Base-by-base conservation (phyloP, 2,888 invertebrate species). In the Spilosoma lubricipeda region DNA sequence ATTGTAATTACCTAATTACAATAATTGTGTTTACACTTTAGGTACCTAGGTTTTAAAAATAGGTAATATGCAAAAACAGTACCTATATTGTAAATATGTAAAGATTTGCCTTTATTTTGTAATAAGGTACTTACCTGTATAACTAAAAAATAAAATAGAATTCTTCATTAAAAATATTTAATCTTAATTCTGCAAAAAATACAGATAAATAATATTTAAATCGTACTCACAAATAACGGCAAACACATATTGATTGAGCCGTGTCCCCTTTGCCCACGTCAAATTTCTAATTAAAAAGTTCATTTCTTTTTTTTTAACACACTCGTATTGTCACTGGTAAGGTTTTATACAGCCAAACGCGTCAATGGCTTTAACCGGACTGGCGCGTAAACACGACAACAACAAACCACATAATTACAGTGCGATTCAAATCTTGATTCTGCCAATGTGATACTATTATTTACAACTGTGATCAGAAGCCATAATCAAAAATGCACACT, bases 171-270 rank as follows among this genome's bases (percentile, higher is more conserved):
- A 33, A 33, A 48, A 23, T 30, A 67, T 18, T 18, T 48, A 67
- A 67, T 20, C 15, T 15, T 36, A n/a, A 39, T 20, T 15, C 23
- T 7, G 2, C 7, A n/a, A 64, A 65, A 65, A 7, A 45, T 23
- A 36, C 45, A 67, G 45, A 59, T 42, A 69, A 18, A 56, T n/a
- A 20, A 71, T 65, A 74, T 39, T 39, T 36, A 74, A 76, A 45
- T 9, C 33, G 73, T 80, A 95, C 95, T 95, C 81, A 95, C 95
- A 90, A 65, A 95, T 88, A 76, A 92, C 89, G 7, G 95, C 95
- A 77, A 95, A 94, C 72, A 95, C 77, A 88, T 95, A 95, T 82
- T 95, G 95, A 80, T 94, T 94, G 76, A 95, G 90, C 77, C 95
- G 87, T 70, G 91, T 91, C 68, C 95, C 95, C 88, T 93, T 95